Percentiles rank a stretch among this genome's conserved stretches.
These are phyloP conservation scores for Rhagophthalmus giganteus DNA, from an alignment of 2,888 invertebrate genomes.

Conservation along the genomic window DNA sequence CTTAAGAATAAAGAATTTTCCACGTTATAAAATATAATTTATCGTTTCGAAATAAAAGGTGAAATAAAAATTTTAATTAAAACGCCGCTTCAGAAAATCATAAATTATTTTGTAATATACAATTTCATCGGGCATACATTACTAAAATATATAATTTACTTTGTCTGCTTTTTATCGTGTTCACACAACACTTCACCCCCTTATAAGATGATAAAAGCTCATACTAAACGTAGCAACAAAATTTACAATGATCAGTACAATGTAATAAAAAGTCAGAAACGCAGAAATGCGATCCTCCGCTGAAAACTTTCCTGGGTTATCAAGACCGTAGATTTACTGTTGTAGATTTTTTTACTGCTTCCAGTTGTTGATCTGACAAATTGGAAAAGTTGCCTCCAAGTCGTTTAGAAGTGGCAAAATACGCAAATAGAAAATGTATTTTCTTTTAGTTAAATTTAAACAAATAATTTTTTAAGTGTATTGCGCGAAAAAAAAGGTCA, in stretches of 20 bases:
- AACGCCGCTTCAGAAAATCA: conserved; percentile 1
- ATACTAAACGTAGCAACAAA: conserved; percentile 11
- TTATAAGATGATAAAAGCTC: conserved; percentile 21
- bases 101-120: neutral
- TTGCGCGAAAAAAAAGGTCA: too few species aligned
- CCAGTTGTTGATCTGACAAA: conserved; percentile 19
- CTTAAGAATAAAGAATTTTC: too few species aligned
- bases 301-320: conserved; percentile 15
- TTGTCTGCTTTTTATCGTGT: conserved; percentile 25
- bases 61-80: conserved; percentile 4
- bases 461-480: too few species aligned
- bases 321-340: conserved; percentile 15
- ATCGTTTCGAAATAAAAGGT: too few species aligned
- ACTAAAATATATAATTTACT: conserved; percentile 12
- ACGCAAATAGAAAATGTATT: conserved; percentile 9
- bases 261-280: conserved; percentile 11
- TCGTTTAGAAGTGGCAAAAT: conserved; percentile 10
- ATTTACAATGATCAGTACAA: conserved; percentile 16
- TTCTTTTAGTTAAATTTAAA: too few species aligned
- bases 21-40: too few species aligned
- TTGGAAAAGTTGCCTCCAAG: conserved; percentile 14
- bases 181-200: conserved; percentile 28
- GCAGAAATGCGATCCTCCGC: conserved; percentile 4
- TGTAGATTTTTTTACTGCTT: conserved; percentile 18
- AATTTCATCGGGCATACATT: neutral